A percentile compares a stretch with the other conserved stretches of the same genome.
These are phyloP conservation scores for Tiliqua scincoides DNA, from an alignment of 2,113 vertebrate genomes.

Conservation along the genomic window DNA sequence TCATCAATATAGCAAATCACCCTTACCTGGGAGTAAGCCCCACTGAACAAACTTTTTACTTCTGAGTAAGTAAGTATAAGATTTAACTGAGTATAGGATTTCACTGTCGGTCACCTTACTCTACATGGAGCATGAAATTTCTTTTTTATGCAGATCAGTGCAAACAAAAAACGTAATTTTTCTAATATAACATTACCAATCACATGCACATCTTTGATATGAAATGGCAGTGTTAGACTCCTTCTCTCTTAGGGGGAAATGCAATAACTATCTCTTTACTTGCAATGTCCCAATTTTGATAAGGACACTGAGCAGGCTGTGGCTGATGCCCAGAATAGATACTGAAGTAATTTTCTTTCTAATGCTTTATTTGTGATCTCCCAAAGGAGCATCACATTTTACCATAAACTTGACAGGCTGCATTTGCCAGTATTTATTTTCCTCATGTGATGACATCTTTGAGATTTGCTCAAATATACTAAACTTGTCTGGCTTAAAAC, in stretches of 20 bases:
- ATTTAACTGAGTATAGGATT: too few species aligned
- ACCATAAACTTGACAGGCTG: not conserved
- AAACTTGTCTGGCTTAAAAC: not conserved
- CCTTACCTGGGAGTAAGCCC: too few species aligned
- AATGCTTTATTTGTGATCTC: conserved; percentile 1
- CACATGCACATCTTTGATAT: not conserved
- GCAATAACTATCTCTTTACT: not conserved
- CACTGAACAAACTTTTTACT: too few species aligned
- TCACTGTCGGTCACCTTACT: not conserved
- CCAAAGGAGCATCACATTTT: not conserved
- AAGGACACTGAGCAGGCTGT: not conserved
- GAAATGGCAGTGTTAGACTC: not conserved
- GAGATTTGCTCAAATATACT: not conserved
- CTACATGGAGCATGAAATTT: not conserved
- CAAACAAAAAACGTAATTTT: not conserved
- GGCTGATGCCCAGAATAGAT: not conserved
- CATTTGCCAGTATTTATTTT: not conserved
- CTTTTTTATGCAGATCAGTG: not conserved
- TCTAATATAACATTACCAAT: not conserved
- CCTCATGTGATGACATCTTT: not conserved
- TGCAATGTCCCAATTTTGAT: not conserved
- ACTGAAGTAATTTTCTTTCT: not conserved
- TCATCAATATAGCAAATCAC: not conserved
- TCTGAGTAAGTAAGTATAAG: too few species aligned
- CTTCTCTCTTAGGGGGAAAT: not conserved